Base-by-base conservation (phyloP, 2,888 invertebrate genomes). In the Folsomia candida region DNA sequence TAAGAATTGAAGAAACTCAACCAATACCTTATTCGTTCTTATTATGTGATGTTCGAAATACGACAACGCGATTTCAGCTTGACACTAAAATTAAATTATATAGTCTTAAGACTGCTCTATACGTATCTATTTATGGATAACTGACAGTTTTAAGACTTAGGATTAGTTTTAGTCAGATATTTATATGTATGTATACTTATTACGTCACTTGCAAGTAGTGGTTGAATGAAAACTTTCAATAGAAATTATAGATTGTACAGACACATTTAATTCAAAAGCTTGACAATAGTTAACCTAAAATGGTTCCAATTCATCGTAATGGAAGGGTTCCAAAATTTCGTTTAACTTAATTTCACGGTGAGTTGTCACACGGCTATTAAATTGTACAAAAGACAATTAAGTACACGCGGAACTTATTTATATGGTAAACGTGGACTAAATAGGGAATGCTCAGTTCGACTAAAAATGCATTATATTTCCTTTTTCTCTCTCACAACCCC, bases 1-100 rank as follows among this genome's bases (percentile, higher is more conserved):
- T 89, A 84, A 88, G 89, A 86, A 22, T n/a, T n/a, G n/a, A n/a
- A n/a, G n/a, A 59, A 59, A 59, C 22, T 22, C 6, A n/a, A n/a
- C 6, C 20, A 57, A 11, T 57, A n/a, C 57, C 11, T 47, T 47
- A 47, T 47, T 47, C 37, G 37, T 37, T 37, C 37, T 37, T 37
- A 37, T 37, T 37, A 37, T 37, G 4, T 4, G 37, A 14, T 37
- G 37, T 14, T n/a, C n/a, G n/a, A n/a, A n/a, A 37, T 37, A 37
- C 4, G 37, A 37, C 37, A 37, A 37, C 4, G 37, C 14, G 14
- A 37, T 37, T 37, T 37, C 14, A 37, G 37, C 37, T 37, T 37
- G 37, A 37, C 37, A 9, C 37, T 37, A 37, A 14, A 37, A 37
- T 37, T 37, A 37, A 37, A 37, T 14, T 37, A 14, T 37, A 37